These are phyloP conservation scores for Aplocera efformata DNA, from an alignment of 2,888 invertebrate genomes.

Conservation along the genomic window DNA sequence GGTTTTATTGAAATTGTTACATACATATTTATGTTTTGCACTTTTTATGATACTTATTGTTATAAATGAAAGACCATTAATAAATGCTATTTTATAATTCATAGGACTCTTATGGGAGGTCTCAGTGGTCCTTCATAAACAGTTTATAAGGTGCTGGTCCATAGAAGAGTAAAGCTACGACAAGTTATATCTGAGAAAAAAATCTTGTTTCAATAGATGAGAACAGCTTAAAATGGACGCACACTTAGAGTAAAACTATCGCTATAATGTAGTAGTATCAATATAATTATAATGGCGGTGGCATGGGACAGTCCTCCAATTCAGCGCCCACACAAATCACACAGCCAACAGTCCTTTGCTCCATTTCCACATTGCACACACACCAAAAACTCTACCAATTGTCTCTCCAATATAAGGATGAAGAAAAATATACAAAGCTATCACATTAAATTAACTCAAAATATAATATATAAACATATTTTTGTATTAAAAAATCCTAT, in stretches of 20 bases:
- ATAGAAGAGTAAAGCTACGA: conserved; percentile 35
- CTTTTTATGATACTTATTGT: conserved; percentile 73
- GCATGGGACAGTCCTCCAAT: conserved; percentile 34
- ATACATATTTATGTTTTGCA: conserved; percentile 79
- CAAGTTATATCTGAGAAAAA: conserved; percentile 34
- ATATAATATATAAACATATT: conserved; percentile 76
- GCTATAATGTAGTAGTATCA: conserved; percentile 32
- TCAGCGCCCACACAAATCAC: conserved; percentile 23
- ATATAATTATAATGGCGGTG: conserved; percentile 32
- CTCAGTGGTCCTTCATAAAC: conserved; percentile 66
- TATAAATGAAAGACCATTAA: conserved; percentile 75
- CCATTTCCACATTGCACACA: conserved; percentile 35
- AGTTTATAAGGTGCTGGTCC: conserved; percentile 54
- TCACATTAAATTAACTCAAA: conserved; percentile 79
- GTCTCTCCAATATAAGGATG: conserved; percentile 54
- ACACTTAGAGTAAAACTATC: conserved; percentile 35
- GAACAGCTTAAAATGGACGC: conserved; percentile 35
- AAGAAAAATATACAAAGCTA: conserved; percentile 78
- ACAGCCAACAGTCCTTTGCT: conserved; percentile 28
- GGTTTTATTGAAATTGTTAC: conserved; percentile 78
- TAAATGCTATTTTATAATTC: conserved; percentile 75
- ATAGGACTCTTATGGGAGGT: conserved; percentile 62
- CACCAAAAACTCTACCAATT: conserved; percentile 47
- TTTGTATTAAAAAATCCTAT: conserved; percentile 73
- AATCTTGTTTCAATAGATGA: conserved; percentile 32